Evolutionary conservation across 1,140 invertebrate species (phyloP), one percentile per base, ranked within the genome.

Genomic region (Camponotus floridanus): DNA sequence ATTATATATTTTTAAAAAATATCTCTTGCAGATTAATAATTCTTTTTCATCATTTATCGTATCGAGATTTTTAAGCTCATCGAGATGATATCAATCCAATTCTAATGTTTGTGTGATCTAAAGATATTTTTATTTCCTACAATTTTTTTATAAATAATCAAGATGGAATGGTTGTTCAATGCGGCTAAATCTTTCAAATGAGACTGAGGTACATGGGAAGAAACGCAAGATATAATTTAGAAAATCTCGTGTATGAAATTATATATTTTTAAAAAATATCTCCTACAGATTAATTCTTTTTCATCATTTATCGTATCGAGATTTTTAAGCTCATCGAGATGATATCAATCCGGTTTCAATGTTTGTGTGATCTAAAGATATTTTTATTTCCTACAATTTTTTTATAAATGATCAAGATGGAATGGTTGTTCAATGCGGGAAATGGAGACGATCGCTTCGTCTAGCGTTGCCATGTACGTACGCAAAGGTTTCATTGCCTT

Each of bases 401-500:
- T 26, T 73, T 74, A 21, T 83, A 74, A 26, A 42, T 26, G 59
- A 80, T 85, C 76, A 83, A 89, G 86, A 36, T 57, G 42, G 62
- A 57, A 70, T 18, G 36, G 11, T 39, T 48, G 64, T 57, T 71
- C 33, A 42, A 55, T 2, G 26, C 3, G 64, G 55, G 42, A 39
- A 48, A 51, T 65, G 48, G 39, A 76, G 71, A 89, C 21, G 48
- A 31, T 86, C 80, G 88, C 42, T 36, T 33, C 65, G 87, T 89
- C 90, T 88, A 85, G 91, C 92, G 42, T 88, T 79, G 67, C 89
- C 87, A 89, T 91, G 87, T 91, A 88, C 68, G 88, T 87, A 79
- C 76, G 87, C 88, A 91, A 93, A 93, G 90, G 87, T 93, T 93
- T 92, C 91, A 84, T 61, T 88, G 91, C 90, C 93, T 91, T 93